Conservation (phyloP, 2,113 vertebrate species). For the Tricholaema leucomelas region DNA sequence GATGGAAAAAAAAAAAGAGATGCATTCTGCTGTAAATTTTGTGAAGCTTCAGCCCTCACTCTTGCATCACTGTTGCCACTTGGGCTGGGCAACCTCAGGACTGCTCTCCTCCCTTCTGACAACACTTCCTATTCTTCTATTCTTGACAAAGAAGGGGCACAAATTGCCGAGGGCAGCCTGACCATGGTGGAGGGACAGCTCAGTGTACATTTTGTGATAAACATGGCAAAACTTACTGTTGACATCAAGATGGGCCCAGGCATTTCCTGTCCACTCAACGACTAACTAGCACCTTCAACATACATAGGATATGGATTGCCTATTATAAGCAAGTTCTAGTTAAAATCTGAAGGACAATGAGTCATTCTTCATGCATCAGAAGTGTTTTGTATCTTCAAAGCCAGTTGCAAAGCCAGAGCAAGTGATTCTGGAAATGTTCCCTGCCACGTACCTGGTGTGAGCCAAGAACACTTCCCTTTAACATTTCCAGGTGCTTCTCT, state of each 20-base stretch:
- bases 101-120: neutral
- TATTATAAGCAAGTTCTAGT: neutral
- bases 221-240: neutral
- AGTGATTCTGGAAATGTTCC: neutral
- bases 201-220: neutral
- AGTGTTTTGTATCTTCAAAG: neutral
- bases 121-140: neutral
- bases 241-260: neutral
- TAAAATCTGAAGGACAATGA: neutral
- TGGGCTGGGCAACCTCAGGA: neutral
- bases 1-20: slow-evolving; percentile 11
- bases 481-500: neutral
- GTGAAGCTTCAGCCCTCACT: neutral
- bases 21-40: neutral
- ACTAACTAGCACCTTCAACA: neutral
- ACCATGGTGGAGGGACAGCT: neutral
- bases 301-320: neutral
- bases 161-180: neutral
- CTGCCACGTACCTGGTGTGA: neutral
- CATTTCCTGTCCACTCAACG: neutral
- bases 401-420: neutral
- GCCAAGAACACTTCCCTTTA: neutral
- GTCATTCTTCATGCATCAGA: neutral
- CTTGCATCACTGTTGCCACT: neutral
- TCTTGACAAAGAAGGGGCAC: neutral